Base-by-base conservation (phyloP, 1,140 invertebrate species). In the Heliothis subflexa region DNA sequence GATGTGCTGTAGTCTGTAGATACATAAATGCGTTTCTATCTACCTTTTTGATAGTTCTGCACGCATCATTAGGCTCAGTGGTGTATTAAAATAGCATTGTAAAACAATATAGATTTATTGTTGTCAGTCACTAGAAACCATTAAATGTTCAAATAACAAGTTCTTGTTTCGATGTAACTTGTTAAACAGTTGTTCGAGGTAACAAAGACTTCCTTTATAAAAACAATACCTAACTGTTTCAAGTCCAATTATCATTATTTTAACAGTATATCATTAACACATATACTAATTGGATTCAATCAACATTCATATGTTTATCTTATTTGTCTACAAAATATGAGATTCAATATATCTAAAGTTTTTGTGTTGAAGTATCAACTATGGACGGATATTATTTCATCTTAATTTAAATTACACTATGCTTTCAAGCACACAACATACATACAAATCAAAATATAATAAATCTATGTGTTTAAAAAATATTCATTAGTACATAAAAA, bases 331-430 rank as follows among this genome's bases (percentile, higher is more conserved):
- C 28, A 47, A 47, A 68, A 68, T 49, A 68, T 68, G 64, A 68
- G 64, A 68, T 68, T 68, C 64, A 21, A 21, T 68, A 25, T 47
- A 68, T 68, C 45, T 18, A 49, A 12, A 25, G 28, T 16, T 18
- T 9, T 18, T 66, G 3, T 47, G 49, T 25, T 49, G 4, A 50
- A 47, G 14, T 5, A 7, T 16, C 47, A 21, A 3, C 13, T 68
- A 25, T 68, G 64, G 64, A 68, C 64, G 64, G 64, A 68, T 55
- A 55, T 55, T 21, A 66, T 66, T 49, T 16, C 14, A 18, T 12
- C 13, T 49, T 49, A 49, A 47, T 21, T 49, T 13, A 12, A 40
- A 21, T 25, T 50, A 68, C 4, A 49, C 21, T 68, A 49, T 68
- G 28, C 16, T 21, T 68, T 21, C 40, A 49, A 7, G 45, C 28